A percentile compares a stretch with the other conserved stretches of the same genome.
Conservation (phyloP, 23 tunicate species). For the Trididemnum miniatum region DNA sequence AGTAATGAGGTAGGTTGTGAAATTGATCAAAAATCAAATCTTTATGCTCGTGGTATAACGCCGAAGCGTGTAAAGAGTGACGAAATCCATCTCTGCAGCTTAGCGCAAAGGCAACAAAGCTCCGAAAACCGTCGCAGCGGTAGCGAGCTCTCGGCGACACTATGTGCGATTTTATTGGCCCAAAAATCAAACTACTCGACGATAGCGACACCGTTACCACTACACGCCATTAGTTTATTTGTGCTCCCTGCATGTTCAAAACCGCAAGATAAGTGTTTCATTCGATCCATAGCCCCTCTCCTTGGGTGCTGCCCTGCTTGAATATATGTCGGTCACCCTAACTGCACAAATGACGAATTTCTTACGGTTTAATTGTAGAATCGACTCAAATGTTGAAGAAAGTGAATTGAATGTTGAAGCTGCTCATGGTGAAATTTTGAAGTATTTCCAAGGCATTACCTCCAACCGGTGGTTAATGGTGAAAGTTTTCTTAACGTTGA, state of each 20-base stretch:
- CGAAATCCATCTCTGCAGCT: neutral
- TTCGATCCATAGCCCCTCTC: no score
- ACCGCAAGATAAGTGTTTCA: no score
- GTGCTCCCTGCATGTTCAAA: no score
- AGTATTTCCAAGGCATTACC: constrained; percentile 91
- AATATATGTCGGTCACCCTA: no score
- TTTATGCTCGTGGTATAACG: neutral
- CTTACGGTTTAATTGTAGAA: no score
- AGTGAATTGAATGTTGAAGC: constrained; percentile 88
- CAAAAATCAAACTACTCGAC: neutral
- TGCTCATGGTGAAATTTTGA: constrained; percentile 85
- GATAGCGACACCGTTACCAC: no score
- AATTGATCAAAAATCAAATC: neutral
- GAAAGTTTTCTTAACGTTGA: constrained; percentile 76
- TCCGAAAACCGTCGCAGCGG: neutral
- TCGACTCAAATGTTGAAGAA: constrained; percentile 93
- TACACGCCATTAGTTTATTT: no score
- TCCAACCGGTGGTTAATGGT: constrained; percentile 99
- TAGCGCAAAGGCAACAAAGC: neutral
- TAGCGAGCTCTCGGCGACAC: neutral
- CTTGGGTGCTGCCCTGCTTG: no score
- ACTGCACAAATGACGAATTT: no score
- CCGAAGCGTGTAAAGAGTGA: neutral
- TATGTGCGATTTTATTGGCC: neutral
- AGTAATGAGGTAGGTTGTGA: constrained; percentile 65